These are phyloP conservation scores for Drosophila suboccidentalis DNA, from an alignment of 2,888 invertebrate genomes.

Conservation along the genomic window DNA sequence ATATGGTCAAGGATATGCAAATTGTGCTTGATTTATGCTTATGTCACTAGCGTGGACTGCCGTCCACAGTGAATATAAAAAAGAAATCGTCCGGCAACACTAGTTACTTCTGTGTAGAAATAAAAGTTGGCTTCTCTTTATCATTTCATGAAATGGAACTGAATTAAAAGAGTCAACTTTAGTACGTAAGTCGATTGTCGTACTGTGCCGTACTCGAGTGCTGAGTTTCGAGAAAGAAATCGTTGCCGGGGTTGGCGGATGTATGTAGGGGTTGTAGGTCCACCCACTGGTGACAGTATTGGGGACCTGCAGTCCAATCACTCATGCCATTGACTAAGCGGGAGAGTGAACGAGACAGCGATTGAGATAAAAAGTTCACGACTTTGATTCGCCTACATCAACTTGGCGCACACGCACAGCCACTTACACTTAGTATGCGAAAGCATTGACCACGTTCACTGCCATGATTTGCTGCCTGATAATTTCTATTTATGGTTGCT, in stretches of 20 bases:
- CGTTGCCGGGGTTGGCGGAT: conserved; percentile 23
- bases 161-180: no score
- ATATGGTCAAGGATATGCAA: no score
- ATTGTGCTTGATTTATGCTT: no score
- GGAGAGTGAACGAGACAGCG: conserved; percentile 15
- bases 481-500: background rate
- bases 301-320: background rate
- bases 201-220: background rate
- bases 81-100: no score
- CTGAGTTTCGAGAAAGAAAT: background rate
- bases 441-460: background rate
- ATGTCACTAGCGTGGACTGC: no score
- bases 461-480: background rate
- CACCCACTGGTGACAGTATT: conserved; percentile 57
- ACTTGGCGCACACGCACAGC: background rate
- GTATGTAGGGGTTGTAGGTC: conserved; percentile 6
- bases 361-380: conserved; percentile 30
- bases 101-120: no score
- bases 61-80: no score
- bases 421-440: conserved; percentile 3
- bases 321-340: background rate
- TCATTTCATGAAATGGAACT: no score
- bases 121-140: no score
- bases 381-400: conserved; percentile 64
- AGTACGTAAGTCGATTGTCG: no score